A percentile compares a stretch with the other conserved stretches of the same genome.
phyloP scores from a whole-genome alignment of 2,797 vertebrate species.

The Pseudocheirus occidentalis region DNA sequence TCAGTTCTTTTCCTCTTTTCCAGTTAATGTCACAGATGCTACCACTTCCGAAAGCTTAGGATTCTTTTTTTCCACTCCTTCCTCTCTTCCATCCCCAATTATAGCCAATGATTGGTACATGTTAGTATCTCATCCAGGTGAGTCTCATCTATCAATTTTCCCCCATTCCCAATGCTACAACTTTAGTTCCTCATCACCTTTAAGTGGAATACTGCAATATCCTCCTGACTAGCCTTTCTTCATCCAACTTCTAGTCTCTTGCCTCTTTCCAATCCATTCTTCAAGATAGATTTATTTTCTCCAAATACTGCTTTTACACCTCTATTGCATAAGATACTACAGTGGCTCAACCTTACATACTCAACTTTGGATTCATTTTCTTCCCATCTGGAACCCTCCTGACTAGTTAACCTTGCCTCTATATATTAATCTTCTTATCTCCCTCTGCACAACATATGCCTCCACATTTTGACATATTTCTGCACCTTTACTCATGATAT shows the following conservation, averaged over 20 bases:
- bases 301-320: no score
- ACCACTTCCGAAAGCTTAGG: neutral
- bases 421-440: neutral
- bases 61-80: neutral
- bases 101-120: neutral
- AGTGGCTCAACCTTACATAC: neutral
- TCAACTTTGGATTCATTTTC: neutral
- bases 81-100: neutral
- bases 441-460: neutral
- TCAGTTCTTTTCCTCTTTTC: neutral
- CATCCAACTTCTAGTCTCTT: no score
- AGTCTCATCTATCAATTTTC: no score
- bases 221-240: no score
- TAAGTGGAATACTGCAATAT: no score
- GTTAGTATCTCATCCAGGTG: no score
- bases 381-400: neutral
- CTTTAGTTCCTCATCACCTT: no score
- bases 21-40: neutral
- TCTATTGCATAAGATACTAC: no score
- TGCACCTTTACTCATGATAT: neutral
- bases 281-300: no score
- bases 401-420: neutral
- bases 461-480: neutral
- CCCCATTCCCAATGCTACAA: no score
- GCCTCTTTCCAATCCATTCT: no score